Evolutionary conservation across 2,113 vertebrate species (phyloP).

Genomic region (Grantiella picta): DNA sequence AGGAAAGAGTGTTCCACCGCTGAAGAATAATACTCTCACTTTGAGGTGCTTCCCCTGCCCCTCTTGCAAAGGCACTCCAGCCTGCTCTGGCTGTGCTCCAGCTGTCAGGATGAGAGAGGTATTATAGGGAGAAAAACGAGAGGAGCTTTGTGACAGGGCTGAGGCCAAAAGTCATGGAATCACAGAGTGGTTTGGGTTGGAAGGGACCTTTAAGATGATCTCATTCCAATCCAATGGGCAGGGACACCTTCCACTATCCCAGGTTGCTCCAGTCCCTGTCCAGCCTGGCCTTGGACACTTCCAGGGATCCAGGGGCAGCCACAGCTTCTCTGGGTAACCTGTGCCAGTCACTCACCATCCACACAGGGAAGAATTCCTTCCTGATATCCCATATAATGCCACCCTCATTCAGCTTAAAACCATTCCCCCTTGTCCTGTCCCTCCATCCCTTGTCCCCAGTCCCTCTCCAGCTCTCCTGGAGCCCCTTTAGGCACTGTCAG

Average conservation of each 20-base stretch:
- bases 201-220: background rate
- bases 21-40: background rate
- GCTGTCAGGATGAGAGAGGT: background rate
- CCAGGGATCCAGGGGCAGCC: background rate
- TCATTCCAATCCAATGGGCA: accelerated
- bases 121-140: accelerated
- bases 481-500: background rate
- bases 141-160: background rate
- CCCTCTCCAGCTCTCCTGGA: background rate
- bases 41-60: background rate
- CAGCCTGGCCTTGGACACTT: background rate
- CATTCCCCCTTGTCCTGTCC: background rate
- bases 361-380: accelerated
- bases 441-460: background rate
- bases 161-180: background rate
- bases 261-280: accelerated
- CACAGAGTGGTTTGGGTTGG: background rate
- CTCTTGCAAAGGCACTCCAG: background rate
- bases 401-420: background rate
- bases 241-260: background rate
- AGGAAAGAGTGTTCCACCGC: background rate
- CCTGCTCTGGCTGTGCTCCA: accelerated
- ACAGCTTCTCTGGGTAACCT: background rate
- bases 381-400: background rate
- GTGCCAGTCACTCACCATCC: accelerated